phyloP scores from a whole-genome alignment of 2,888 invertebrate genomes.

The Plebejus argus region DNA sequence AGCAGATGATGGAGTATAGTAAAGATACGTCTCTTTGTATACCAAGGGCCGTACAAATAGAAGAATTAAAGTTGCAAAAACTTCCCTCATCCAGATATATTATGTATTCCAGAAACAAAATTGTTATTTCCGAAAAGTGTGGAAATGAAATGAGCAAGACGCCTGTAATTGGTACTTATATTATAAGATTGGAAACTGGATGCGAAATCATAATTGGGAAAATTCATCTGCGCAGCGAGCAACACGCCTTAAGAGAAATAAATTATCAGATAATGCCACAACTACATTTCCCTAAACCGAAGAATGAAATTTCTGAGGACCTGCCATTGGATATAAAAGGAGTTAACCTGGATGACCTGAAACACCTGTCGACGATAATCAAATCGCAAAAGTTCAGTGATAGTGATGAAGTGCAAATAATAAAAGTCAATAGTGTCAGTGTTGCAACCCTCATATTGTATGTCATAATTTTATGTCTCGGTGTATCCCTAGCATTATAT shows the following conservation, averaged over 20 bases:
- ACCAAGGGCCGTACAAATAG: constrained; percentile 27
- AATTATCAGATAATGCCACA: constrained; percentile 20
- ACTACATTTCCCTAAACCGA: too few species aligned
- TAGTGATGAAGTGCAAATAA: constrained; percentile 19
- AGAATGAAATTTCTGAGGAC: too few species aligned
- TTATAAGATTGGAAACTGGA: constrained; percentile 4
- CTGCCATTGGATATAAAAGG: constrained; percentile 24
- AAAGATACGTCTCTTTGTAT: constrained; percentile 30
- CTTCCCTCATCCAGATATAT: constrained; percentile 10
- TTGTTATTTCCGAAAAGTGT: constrained; percentile 20
- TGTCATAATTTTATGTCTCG: constrained; percentile 4
- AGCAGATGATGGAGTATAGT: constrained; percentile 29
- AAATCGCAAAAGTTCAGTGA: constrained; percentile 25
- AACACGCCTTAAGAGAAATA: constrained; percentile 9
- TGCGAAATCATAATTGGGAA: background rate
- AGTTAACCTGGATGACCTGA: constrained; percentile 32
- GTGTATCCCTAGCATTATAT: constrained; percentile 13
- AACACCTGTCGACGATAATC: constrained; percentile 21
- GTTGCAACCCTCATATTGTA: constrained; percentile 25
- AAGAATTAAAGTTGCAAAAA: constrained; percentile 32
- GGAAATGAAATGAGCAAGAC: constrained; percentile 28
- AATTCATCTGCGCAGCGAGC: background rate
- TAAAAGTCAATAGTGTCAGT: constrained; percentile 31
- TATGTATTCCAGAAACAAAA: background rate
- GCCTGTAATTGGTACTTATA: constrained; percentile 25